Base-by-base conservation (phyloP, 2,113 vertebrate species). In the Etheostoma spectabile region DNA sequence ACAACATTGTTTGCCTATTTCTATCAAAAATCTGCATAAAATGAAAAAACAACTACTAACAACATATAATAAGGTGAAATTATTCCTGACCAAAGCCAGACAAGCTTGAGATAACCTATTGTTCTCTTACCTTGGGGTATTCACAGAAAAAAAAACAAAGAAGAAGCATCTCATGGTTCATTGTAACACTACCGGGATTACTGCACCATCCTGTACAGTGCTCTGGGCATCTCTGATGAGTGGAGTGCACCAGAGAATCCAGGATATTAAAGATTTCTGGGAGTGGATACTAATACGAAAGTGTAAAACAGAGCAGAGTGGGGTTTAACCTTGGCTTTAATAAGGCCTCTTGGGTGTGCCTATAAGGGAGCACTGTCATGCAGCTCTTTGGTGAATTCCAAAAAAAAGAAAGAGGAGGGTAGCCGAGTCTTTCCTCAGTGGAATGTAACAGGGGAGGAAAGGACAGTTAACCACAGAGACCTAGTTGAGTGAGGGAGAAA, bases 281-380 rank as follows among this genome's bases (percentile, higher is more conserved):
- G 38, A 80, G 68, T 75, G 71, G 67, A 57, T 69, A 74, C 33
- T 56, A 30, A 56, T 63, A 30, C 74, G 64, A 75, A 75, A 84
- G 82, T 77, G 68, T 70, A 53, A 83, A 79, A 87, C 70, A 88
- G 66, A 74, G 81, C 46, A 35, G 79, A 83, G 35, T 68, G 86
- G 79, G 86, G 79, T 84, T 90, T 88, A 88, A 92, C 92, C 89
- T 85, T 77, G 64, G 65, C 77, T 89, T 86, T 91, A 94, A 93
- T 92, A 92, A 91, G 90, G 86, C 74, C 92, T 89, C 92, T 60
- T 80, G 89, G 88, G 92, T 75, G 74, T 66, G 83, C 51, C 51
- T 57, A 65, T 19, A 33, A 80, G 82, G 74, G 48, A 79, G 70
- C 62, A 55, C 48, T 70, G 63, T 62, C 77, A 56, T 30, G 35